A percentile compares a stretch with the other conserved stretches of the same genome.
phyloP scores from a whole-genome alignment of 2,888 invertebrate species.

The Oxycera nigricornis region DNA sequence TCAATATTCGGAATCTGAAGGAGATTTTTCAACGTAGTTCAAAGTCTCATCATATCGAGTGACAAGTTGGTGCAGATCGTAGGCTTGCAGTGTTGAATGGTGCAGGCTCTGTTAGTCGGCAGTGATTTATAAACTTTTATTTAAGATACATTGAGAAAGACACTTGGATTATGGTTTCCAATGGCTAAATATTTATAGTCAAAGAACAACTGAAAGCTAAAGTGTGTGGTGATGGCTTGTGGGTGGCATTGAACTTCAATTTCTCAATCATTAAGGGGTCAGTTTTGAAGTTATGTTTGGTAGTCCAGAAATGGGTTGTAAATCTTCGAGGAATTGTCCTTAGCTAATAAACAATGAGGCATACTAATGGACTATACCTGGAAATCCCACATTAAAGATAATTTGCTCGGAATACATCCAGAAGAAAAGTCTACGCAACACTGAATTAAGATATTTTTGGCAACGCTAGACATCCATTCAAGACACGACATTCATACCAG shows the following conservation, averaged over 20 bases:
- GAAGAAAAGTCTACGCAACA: neutral
- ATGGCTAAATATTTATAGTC: too few relatives aligned
- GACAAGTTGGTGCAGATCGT: neutral
- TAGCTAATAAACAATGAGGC: too few relatives aligned
- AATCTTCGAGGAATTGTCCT: too few relatives aligned
- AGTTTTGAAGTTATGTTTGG: too few relatives aligned
- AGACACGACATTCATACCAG: neutral
- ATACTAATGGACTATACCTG: too few relatives aligned
- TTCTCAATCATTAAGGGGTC: too few relatives aligned
- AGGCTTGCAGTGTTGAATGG: neutral
- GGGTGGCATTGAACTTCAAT: too few relatives aligned
- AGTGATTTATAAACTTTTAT: slow-evolving; percentile 1
- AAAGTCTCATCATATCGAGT: neutral
- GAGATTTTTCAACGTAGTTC: slow-evolving; percentile 4
- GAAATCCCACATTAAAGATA: too few relatives aligned
- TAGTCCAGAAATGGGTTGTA: too few relatives aligned
- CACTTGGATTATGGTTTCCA: too few relatives aligned
- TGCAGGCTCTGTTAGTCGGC: neutral
- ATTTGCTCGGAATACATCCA: neutral
- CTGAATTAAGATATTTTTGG: slow-evolving; percentile 18
- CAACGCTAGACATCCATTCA: neutral
- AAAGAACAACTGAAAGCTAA: too few relatives aligned
- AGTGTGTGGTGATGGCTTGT: too few relatives aligned
- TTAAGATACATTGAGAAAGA: slow-evolving; percentile 1
- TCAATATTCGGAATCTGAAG: neutral